A percentile compares a stretch with the other conserved stretches of the same genome.
Conservation (phyloP, 2,113 vertebrate species). For the Mesembrinibis cayennensis region DNA sequence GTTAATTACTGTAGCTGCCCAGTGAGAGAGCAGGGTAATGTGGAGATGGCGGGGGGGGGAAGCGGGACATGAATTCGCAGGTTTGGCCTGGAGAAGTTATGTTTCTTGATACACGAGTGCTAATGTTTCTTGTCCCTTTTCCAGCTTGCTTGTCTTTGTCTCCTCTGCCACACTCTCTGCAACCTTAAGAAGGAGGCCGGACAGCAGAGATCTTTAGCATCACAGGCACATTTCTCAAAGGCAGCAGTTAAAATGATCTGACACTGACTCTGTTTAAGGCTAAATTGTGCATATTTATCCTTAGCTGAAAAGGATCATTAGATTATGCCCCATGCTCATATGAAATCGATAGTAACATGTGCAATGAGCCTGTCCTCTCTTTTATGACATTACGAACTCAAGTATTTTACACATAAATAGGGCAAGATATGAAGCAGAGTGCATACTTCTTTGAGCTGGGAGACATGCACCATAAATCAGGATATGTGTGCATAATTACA, state of each 20-base stretch:
- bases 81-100: not conserved
- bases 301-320: constrained; percentile 64
- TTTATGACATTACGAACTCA: constrained; percentile 67
- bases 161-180: not conserved
- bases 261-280: constrained; percentile 28
- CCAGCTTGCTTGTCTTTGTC: not conserved
- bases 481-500: constrained; percentile 68
- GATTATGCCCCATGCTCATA: constrained; percentile 41
- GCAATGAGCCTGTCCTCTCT: constrained; percentile 66
- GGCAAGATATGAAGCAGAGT: constrained; percentile 48
- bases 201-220: not conserved
- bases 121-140: not conserved
- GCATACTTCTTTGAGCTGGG: constrained; percentile 53
- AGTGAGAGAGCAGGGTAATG: not conserved
- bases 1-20: not conserved
- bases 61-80: not conserved
- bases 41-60: not conserved
- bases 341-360: constrained; percentile 60
- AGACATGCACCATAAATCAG: constrained; percentile 70
- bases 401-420: constrained; percentile 68
- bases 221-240: constrained; percentile 9
- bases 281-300: constrained; percentile 69
- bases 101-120: not conserved
- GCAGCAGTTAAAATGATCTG: not conserved
- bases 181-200: not conserved